Percentiles rank a stretch among this genome's conserved stretches.
phyloP scores from a whole-genome alignment of 2,113 vertebrate genomes.

The Ochotona curzoniae region DNA sequence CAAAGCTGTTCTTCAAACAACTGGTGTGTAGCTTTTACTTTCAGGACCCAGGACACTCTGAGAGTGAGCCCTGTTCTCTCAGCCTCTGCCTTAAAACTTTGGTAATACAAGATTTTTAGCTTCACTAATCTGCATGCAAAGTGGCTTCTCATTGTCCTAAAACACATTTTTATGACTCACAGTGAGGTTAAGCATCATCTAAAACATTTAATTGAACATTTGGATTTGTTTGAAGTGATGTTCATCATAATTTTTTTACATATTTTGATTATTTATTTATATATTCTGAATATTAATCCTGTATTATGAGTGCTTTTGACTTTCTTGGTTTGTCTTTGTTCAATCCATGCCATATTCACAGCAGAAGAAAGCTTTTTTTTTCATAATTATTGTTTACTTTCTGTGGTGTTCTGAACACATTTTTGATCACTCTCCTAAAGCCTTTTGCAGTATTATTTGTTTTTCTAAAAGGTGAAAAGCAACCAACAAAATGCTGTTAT shows the following conservation, averaged over 20 bases:
- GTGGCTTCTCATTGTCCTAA: slow-evolving; percentile 19
- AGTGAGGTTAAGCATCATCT: slow-evolving; percentile 38
- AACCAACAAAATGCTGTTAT: not conserved
- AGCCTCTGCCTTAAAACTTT: slow-evolving; percentile 44
- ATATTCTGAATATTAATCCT: not conserved
- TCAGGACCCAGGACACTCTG: slow-evolving; percentile 14
- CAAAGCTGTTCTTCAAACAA: too few species aligned
- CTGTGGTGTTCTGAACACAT: not conserved
- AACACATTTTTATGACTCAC: not conserved
- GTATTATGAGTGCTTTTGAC: not conserved
- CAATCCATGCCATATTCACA: slow-evolving; percentile 21
- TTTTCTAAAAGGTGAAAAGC: slow-evolving; percentile 34
- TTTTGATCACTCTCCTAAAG: not conserved
- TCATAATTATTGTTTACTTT: not conserved
- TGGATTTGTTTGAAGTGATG: slow-evolving; percentile 28
- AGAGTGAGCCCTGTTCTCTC: not conserved
- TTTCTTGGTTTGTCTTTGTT: slow-evolving; percentile 36
- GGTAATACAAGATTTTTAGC: slow-evolving; percentile 21
- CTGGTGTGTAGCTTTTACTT: not conserved
- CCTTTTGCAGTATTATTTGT: slow-evolving; percentile 33
- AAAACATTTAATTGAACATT: slow-evolving; percentile 26
- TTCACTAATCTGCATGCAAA: slow-evolving; percentile 47
- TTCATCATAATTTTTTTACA: not conserved
- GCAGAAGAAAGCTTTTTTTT: not conserved
- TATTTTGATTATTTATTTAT: slow-evolving; percentile 35